Base-by-base conservation (phyloP, 2,888 invertebrate species). In the Mythimna pallens region DNA sequence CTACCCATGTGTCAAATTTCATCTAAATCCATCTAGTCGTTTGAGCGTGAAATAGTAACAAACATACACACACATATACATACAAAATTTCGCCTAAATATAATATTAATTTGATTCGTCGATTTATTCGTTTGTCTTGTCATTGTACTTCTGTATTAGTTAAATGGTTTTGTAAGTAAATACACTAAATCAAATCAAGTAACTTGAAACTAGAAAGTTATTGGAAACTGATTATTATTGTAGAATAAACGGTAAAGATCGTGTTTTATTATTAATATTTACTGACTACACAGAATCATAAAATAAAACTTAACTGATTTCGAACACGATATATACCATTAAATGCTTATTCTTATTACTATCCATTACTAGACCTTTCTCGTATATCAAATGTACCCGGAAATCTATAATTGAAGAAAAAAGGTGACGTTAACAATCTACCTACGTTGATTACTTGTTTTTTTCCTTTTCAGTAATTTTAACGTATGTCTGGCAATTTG, bases 141-240 rank as follows among this genome's bases (percentile, higher is more conserved):
- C 1, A 9, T 65, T 34, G 9, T 14, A 52, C 65, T 78, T 75
- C 76, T 76, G 57, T n/a, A 20, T 47, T 30, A 0, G 25, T 25
- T 64, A 50, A 34, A 43, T 58, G 3, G 34, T 50, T 5, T 17
- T 14, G 7, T 40, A 20, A 20, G 30, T 40, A 36, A 54, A 12
- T 67, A 47, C 50, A 59, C 57, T 65, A 76, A 76, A 76, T 80
- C 74, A 75, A 55, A 69, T 73, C 58, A 17, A 17, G 80, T 65
- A 59, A 81, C 43, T 22, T 57, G 71, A 58, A 58, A 66, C 65
- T 70, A 79, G 79, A 79, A 81, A 79, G 79, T 79, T 81, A 79
- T 81, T 55, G 65, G 55, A 64, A 76, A 81, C 47, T 58, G 70
- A 79, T 76, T 66, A 76, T 69, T 69, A 65, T 55, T 61, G 12